Base-by-base conservation (phyloP, 1,140 invertebrate species). In the Drepana arcuata region DNA sequence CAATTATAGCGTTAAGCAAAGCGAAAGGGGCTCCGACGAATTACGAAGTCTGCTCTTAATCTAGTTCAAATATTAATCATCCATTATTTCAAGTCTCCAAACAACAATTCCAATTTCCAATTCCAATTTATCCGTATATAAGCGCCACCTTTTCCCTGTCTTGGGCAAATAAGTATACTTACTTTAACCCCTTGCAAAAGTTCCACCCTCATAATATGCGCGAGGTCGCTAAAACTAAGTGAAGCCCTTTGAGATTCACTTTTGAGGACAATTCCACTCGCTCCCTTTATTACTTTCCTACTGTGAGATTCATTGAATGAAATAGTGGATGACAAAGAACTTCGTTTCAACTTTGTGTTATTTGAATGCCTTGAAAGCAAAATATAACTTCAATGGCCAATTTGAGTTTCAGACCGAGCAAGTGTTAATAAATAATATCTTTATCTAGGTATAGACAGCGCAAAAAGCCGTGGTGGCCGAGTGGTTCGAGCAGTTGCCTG, bases 141-240 rank as follows among this genome's bases (percentile, higher is more conserved):
- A 56, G 68, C 48, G 62, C 72, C 72, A 74, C 74, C 74, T 77
- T 72, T 80, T 77, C 64, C 62, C 44, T 77, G 75, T 80, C 55
- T 71, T 50, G 43, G 45, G 49, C 54, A 58, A 67, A 69, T 69
- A 58, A 65, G 61, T 67, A 66, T 63, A 60, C 57, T 59, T 54
- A 51, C 41, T 59, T 10, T 61, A 67, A 70, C 70, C 70, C 74
- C 62, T 74, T 77, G 61, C 56, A 69, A 63, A 79, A 71, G 51
- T 77, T 68, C 49, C 48, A 43, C 56, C 58, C 61, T 52, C 43
- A 55, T 79, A 68, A 26, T n/a, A 71, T 75, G 73, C 63, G 54
- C 67, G 51, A 50, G 47, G 40, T 48, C 40, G 46, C 43, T 52
- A 10, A 58, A 66, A 50, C 47, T 48, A 38, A 66, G 52, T 69